Conservation (phyloP, 2,797 vertebrate genomes). For the Nannoperca obscura region DNA sequence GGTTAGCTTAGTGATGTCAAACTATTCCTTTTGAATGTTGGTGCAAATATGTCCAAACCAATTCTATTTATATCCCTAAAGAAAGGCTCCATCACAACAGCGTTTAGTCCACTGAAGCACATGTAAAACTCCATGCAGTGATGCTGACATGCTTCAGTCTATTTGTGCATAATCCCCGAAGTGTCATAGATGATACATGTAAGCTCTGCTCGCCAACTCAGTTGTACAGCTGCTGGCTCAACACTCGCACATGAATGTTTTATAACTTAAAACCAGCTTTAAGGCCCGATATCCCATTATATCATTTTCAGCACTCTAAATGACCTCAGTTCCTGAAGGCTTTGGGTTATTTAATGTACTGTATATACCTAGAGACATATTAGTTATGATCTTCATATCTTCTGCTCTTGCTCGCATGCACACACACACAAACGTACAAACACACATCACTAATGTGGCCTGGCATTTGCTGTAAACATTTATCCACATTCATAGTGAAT, state of each 20-base stretch:
- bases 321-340: slow-evolving; percentile 31
- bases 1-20: not conserved
- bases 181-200: slow-evolving; percentile 60
- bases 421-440: not conserved
- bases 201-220: slow-evolving; percentile 38
- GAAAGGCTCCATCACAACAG: slow-evolving; percentile 9
- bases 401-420: too few relatives aligned
- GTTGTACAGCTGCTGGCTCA: slow-evolving; percentile 45
- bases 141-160: slow-evolving; percentile 41
- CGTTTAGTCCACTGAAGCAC: slow-evolving; percentile 13
- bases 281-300: slow-evolving; percentile 28
- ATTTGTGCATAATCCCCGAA: slow-evolving; percentile 57
- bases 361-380: slow-evolving; percentile 37
- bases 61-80: not conserved
- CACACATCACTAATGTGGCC: slow-evolving; percentile 16
- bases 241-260: slow-evolving; percentile 57
- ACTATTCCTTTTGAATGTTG: not conserved
- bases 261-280: slow-evolving; percentile 44
- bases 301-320: slow-evolving; percentile 41
- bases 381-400: slow-evolving; percentile 29
- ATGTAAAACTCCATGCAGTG: slow-evolving; percentile 30
- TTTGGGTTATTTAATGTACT: slow-evolving; percentile 34
- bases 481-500: slow-evolving; percentile 14
- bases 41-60: slow-evolving; percentile 4
- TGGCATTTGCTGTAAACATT: slow-evolving; percentile 52